Base-by-base conservation (phyloP, 2,113 vertebrate genomes). In the Myrmecophaga tridactyla region DNA sequence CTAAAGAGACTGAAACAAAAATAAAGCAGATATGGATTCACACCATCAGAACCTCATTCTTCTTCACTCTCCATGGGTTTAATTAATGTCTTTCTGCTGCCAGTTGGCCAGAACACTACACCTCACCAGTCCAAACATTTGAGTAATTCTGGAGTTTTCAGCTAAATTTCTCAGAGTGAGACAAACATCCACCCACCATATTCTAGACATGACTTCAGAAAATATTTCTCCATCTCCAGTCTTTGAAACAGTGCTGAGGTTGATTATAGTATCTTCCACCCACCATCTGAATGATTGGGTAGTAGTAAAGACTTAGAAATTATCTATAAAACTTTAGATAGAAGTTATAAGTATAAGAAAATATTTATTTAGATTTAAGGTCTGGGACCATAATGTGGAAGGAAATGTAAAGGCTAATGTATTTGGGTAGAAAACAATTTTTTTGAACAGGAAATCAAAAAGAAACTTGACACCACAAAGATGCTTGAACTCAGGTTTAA, bases 121-220 rank as follows among this genome's bases (percentile, higher is more conserved):
- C 96, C 92, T 96, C 83, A 92, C 27, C 96, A 97, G 88, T 95
- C 96, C 97, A 87, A 96, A 97, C 95, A 96, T 92, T 63, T 77
- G 25, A 96, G 95, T 81, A 96, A 95, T 1, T 4, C 97, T 96
- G 80, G 90, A 67, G 43, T 80, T 97, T 96, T 90, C 94, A 97
- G 89, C 94, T 92, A 21, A 0, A 81, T 2, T 41, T 96, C 96
- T 96, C 96, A 90, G 29, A 41, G 31, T 0, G 51, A 96, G 95
- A 85, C 91, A 95, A 96, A 86, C 3, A 86, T 89, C 91, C 96
- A 94, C 90, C 97, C 94, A 92, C 1, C 93, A 80, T 90, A 5
- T 89, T 41, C 7, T 11, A 86, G 96, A 92, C 96, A 98, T 96
- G 27, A 89, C 95, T 98, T 97, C 96, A 97, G 83, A 76, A 53